phyloP scores from a whole-genome alignment of 2,888 invertebrate genomes.

The Crematogaster levior region DNA sequence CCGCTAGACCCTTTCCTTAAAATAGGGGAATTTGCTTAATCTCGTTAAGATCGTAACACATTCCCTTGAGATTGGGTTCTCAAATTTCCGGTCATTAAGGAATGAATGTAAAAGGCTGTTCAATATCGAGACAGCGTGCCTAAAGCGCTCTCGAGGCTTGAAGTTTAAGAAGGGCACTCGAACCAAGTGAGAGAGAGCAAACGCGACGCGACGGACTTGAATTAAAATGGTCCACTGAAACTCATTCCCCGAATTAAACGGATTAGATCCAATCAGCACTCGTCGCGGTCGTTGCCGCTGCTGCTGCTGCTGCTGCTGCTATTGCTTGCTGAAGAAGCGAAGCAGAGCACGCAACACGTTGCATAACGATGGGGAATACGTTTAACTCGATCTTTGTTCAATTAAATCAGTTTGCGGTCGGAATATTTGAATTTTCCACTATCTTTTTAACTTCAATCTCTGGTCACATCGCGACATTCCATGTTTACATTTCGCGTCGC shows the following conservation, averaged over 20 bases:
- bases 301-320: no score
- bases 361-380: constrained; percentile 43
- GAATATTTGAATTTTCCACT: not conserved
- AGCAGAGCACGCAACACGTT: constrained; percentile 60
- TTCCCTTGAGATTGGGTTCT: constrained; percentile 5
- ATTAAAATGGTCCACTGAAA: constrained; percentile 84
- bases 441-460: not conserved
- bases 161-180: constrained; percentile 68
- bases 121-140: constrained; percentile 32
- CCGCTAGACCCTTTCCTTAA: no score
- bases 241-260: constrained; percentile 83
- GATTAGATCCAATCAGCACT: constrained; percentile 83
- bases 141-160: constrained; percentile 35
- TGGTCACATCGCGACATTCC: not conserved
- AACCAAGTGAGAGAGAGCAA: constrained; percentile 56
- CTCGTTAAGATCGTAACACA: constrained; percentile 4
- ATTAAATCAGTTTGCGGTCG: constrained; percentile 61
- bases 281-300: constrained; percentile 56
- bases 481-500: not conserved
- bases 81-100: constrained; percentile 54
- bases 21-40: no score
- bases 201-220: constrained; percentile 70
- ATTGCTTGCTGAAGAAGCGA: constrained; percentile 38
- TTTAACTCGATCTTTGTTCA: constrained; percentile 70
- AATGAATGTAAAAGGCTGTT: constrained; percentile 43